Evolutionary conservation across 2,113 vertebrate genomes (phyloP).

Genomic region (Bothrops jararaca): DNA sequence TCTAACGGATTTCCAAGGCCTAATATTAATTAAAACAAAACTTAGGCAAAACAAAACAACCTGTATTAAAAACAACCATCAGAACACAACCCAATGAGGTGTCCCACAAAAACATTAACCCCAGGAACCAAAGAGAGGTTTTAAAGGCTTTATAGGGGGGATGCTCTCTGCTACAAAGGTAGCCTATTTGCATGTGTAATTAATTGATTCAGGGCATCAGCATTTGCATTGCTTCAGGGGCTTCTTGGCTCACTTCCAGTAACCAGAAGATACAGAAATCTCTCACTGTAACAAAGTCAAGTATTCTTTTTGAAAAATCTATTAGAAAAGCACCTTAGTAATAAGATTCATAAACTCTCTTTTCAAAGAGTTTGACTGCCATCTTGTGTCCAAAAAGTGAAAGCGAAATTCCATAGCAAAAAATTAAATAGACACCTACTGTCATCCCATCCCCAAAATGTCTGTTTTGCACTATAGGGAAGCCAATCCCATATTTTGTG

Average conservation of each 20-base stretch:
- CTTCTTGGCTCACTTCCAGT: neutral
- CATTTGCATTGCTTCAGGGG: neutral
- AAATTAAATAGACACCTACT: neutral
- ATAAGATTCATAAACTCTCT: neutral
- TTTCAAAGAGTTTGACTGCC: slow-evolving; percentile 13
- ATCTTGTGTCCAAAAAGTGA: slow-evolving; percentile 11
- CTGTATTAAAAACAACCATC: neutral
- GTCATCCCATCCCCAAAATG: neutral
- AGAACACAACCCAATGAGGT: neutral
- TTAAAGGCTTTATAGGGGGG: neutral
- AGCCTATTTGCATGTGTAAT: neutral
- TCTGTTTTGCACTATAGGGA: neutral
- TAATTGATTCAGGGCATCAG: neutral
- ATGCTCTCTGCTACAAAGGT: neutral
- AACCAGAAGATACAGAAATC: neutral
- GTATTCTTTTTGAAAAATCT: neutral
- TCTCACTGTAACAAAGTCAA: neutral
- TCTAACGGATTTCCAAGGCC: neutral
- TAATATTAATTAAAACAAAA: neutral
- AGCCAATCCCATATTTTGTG: neutral
- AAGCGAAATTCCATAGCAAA: neutral
- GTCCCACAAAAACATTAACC: neutral
- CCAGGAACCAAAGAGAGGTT: neutral
- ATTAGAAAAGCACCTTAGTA: neutral
- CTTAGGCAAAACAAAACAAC: neutral